Base-by-base conservation (phyloP, 2,113 vertebrate species). In the Daboia siamensis region DNA sequence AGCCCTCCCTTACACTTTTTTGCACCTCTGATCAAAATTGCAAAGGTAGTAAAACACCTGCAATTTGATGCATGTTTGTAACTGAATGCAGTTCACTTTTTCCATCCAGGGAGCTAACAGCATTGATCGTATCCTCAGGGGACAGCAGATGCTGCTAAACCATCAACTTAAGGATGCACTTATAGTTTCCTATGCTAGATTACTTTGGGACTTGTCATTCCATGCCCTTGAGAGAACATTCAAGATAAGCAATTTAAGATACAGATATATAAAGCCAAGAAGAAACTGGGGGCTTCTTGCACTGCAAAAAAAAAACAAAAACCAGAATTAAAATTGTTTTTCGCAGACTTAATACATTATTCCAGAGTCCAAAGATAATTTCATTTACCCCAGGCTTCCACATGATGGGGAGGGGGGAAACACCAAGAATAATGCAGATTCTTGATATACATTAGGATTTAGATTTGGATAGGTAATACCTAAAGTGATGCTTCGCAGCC, bases 61-160 rank as follows among this genome's bases (percentile, higher is more conserved):
- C 23, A 21, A 90, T 92, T 57, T 84, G n/a, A 17, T 89, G 8
- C 33, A 84, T 84, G 64, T 92, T 90, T 85, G 3, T 86, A 24
- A 5, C 2, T 80, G 6, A 13, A 26, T 39, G 85, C 55, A 54
- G 39, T 85, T 85, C 7, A 3, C 21, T 11, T 80, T 80, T n/a
- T 12, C 29, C 33, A 20, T 52, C 11, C 26, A 26, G 55, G 29
- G 1, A 90, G 29, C 29, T 90, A 26, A 64, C 64, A 84, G 52
- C 61, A 89, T 92, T 88, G 61, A 24, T 90, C 56, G 29, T 93
- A 24, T 9, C 80, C 92, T 86, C 88, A 69, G 92, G 92, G 59
- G 56, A 24, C 57, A 61, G 80, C 7, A 29, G 46, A 10, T 54
- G 2, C 21, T 93, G 48, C 44, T 90, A 90, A 90, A 90, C n/a